A percentile compares a stretch with the other conserved stretches of the same genome.
phyloP scores from a whole-genome alignment of 1,140 invertebrate genomes.

The Hylyphantes graminicola region DNA sequence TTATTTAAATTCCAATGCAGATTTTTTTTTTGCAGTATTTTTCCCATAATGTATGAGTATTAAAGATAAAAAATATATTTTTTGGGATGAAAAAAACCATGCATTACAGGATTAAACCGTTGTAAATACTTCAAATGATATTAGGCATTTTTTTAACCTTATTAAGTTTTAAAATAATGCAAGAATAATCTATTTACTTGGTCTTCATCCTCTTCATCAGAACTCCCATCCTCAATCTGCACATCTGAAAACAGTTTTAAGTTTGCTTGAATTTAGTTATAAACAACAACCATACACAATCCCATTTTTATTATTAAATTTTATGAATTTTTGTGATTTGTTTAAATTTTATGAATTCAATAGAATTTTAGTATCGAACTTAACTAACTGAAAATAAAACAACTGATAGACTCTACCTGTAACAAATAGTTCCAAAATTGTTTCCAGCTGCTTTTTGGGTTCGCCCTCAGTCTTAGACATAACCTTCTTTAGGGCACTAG shows the following conservation, averaged over 20 bases:
- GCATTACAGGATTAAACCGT: no score
- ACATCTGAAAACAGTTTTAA: conserved; percentile 30
- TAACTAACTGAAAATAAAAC: conserved; percentile 9
- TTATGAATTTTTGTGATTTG: no score
- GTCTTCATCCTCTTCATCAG: conserved; percentile 69
- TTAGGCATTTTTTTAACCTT: no score
- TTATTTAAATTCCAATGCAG: no score
- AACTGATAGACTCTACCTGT: conserved; percentile 64
- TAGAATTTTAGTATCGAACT: neutral
- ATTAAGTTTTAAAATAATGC: no score
- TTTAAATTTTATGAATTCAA: no score
- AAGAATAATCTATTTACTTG: conserved; percentile 62
- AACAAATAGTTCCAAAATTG: conserved; percentile 70
- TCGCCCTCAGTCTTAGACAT: conserved; percentile 41
- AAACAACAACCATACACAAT: neutral
- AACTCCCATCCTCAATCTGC: conserved; percentile 64
- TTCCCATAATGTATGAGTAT: no score
- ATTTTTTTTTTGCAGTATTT: no score
- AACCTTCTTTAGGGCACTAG: conserved; percentile 32
- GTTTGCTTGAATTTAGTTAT: neutral
- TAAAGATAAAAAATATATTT: no score
- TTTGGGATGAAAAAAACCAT: no score
- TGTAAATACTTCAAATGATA: no score
- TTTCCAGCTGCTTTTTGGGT: conserved; percentile 65
- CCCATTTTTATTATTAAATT: neutral